Base-by-base conservation (phyloP, 1,140 invertebrate species). In the Bradysia coprophila region DNA sequence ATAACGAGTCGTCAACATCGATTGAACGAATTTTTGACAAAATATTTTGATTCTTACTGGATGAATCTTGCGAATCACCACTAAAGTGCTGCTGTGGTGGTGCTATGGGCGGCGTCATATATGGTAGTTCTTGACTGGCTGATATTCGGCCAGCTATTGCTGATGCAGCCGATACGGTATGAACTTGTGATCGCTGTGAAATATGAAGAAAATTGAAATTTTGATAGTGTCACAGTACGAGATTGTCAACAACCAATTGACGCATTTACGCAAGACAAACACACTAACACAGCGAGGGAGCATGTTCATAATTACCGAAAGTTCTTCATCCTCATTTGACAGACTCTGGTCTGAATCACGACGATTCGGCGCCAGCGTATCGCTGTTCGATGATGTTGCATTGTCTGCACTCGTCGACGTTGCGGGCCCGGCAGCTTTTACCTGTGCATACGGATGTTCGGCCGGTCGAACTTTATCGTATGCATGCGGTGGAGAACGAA, bases 71-170 rank as follows among this genome's bases (percentile, higher is more conserved):
- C 4, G 81, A 86, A 62, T 88, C 82, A 0, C 82, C 82, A 52
- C 81, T 86, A 51, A 86, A 88, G 57, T 84, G 75, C 21, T 67
- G 65, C 36, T 72, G 68, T 22, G 53, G 57, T 24, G 62, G 62
- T 33, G 52, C 54, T 34, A 81, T 68, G 1, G 84, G 84, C 41
- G 84, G 84, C 24, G 84, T 89, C 75, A 89, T 89, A 51, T 89
- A 89, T 5, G 84, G 86, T 54, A 89, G 65, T 54, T 89, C 84
- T 58, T 84, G 81, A 64, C 78, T 87, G 34, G 86, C 85, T 43
- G 84, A 78, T 28, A 88, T 70, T 51, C 76, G 74, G 8, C 85
- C 85, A 38, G 80, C 75, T 47, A 89, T 86, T 2, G 85, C 86
- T 38, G 76, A 76, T 5, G 81, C 82, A 20, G 83, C 85, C 38